Percentiles rank a stretch among this genome's conserved stretches.
Conservation (phyloP, 2,888 invertebrate species). For the Digitonthophagus gazella region DNA sequence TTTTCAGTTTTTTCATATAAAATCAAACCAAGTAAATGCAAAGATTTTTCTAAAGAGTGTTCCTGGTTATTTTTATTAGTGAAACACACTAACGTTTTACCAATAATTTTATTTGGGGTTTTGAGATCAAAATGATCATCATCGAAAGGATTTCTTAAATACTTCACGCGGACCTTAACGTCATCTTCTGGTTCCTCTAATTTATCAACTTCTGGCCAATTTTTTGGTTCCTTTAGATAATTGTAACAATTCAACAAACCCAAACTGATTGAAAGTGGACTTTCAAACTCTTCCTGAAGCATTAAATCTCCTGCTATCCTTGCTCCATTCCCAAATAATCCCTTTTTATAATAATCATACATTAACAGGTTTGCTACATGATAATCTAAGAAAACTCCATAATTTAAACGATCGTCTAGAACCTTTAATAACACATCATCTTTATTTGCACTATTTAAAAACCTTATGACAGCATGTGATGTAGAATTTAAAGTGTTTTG, state of each 20-base stretch:
- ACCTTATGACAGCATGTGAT: conserved; percentile 73
- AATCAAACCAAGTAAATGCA: conserved; percentile 50
- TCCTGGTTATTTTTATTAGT: conserved; percentile 56
- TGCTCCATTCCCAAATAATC: conserved; percentile 70
- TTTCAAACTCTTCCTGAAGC: conserved; percentile 83
- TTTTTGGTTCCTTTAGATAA: conserved; percentile 59
- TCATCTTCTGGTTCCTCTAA: conserved; percentile 51
- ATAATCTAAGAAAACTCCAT: conserved; percentile 88
- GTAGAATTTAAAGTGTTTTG: conserved; percentile 74
- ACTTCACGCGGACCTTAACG: conserved; percentile 67
- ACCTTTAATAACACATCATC: conserved; percentile 67
- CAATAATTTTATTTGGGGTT: conserved; percentile 68
- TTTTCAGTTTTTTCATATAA: conserved; percentile 46
- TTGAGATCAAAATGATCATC: conserved; percentile 89
- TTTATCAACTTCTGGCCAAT: conserved; percentile 49
- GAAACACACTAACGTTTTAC: conserved; percentile 73
- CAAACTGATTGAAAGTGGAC: conserved; percentile 67
- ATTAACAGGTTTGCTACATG: conserved; percentile 76
- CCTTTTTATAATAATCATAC: conserved; percentile 70
- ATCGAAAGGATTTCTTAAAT: conserved; percentile 75
- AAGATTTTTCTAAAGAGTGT: conserved; percentile 53
- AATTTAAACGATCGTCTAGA: conserved; percentile 78
- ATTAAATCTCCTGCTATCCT: conserved; percentile 75
- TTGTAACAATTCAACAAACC: conserved; percentile 74
- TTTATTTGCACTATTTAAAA: conserved; percentile 56